A percentile compares a stretch with the other conserved stretches of the same genome.
Conservation (phyloP, 2,797 vertebrate species). For the Coilia nasus region DNA sequence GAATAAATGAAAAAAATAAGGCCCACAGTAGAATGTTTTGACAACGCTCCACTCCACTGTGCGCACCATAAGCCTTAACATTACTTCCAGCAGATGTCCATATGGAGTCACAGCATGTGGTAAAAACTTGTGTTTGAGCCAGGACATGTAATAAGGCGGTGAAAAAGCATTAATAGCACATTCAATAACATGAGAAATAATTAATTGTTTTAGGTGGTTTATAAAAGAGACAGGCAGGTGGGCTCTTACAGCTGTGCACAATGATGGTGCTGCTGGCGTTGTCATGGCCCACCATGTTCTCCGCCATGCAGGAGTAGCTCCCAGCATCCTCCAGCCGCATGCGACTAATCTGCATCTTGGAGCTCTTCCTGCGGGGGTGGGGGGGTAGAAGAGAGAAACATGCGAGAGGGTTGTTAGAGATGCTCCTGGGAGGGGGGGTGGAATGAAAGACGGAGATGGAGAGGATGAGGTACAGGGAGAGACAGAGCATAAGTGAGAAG, state of each 20-base stretch:
- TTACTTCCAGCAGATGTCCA: not conserved
- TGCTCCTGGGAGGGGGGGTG: slow-evolving; percentile 23
- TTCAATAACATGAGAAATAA: slow-evolving; percentile 2
- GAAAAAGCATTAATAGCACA: not conserved
- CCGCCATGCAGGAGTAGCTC: slow-evolving; percentile 93
- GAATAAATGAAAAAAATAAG: too few species aligned
- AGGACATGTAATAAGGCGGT: not conserved
- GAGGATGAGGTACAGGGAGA: slow-evolving; percentile 22
- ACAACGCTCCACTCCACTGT: too few species aligned
- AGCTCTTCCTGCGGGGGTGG: slow-evolving; percentile 85
- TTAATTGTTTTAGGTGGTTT: too few species aligned
- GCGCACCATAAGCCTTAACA: too few species aligned
- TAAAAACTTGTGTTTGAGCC: not conserved
- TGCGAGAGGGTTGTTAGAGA: slow-evolving; percentile 28
- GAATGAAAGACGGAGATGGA: slow-evolving; percentile 29
- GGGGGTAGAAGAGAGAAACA: not conserved
- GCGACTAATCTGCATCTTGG: slow-evolving; percentile 93
- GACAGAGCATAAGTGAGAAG: slow-evolving; percentile 1
- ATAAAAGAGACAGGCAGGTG: not conserved
- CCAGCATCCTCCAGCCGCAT: slow-evolving; percentile 92
- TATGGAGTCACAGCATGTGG: not conserved
- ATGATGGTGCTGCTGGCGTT: slow-evolving; percentile 86
- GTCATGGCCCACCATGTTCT: slow-evolving; percentile 92
- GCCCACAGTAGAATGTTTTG: too few species aligned
- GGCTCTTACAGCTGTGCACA: slow-evolving; percentile 90